Evolutionary conservation across 2,113 vertebrate species (phyloP), one percentile per base, ranked within the genome.

Genomic region (Jacana jacana): DNA sequence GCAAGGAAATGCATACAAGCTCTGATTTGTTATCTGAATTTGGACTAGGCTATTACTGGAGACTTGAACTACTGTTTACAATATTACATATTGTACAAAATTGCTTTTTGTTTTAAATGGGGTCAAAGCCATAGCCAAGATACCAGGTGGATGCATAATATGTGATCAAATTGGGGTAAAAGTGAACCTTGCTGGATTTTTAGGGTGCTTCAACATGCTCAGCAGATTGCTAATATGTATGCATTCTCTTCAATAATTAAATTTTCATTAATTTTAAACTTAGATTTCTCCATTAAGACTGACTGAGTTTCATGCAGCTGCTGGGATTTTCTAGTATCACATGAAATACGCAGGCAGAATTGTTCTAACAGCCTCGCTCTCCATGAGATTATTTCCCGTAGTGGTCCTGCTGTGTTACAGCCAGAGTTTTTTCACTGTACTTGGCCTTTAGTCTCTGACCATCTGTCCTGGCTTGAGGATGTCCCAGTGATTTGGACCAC

Each of bases 221-320:
- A 84, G 37, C 46, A 81, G 58, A 60, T 90, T 86, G 49, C 35
- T 73, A 73, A 66, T 77, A 89, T 48, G 46, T 35, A 54, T 83
- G 48, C n/a, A 37, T 88, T 72, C 40, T 88, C 71, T 85, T 93
- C 66, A 82, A 3, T 77, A 88, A 95, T 88, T 83, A 39, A 49
- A 30, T 91, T 92, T 86, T 65, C 40, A 88, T 91, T 11, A 91
- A 89, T 92, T 79, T 75, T 81, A 54, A 94, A 65, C 35, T 85
- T 85, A 37, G 49, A 80, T 69, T 89, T 85, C 63, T 85, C 11
- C 82, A 9, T 82, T 89, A 95, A 82, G 61, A 57, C 51, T 54
- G 78, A 54, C 68, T 49, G 44, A 57, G 10, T 93, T 89, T 89
- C 51, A 31, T 78, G 64, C 55, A 70, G 64, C 88, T 89, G 49